phyloP scores from a whole-genome alignment of 2,888 invertebrate genomes.

The Leptinotarsa haldemani region DNA sequence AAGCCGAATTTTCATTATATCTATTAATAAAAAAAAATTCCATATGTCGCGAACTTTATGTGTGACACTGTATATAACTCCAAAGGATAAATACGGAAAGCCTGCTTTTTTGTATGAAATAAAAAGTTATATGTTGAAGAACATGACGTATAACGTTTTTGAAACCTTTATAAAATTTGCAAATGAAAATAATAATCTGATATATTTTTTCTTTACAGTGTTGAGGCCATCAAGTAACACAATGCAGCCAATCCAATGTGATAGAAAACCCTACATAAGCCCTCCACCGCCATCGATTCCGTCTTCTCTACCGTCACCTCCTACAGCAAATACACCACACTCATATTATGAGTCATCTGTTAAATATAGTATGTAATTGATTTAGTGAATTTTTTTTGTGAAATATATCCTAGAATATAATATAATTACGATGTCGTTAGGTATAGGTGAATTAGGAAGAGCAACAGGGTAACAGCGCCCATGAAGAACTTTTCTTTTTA shows the following conservation, averaged over 20 bases:
- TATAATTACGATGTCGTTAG: not conserved
- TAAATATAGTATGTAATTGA: constrained; percentile 56
- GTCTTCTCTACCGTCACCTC: constrained; percentile 66
- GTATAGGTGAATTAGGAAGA: not conserved
- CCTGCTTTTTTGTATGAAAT: too few species aligned
- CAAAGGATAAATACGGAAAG: too few species aligned
- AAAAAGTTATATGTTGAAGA: too few species aligned
- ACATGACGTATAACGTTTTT: too few species aligned
- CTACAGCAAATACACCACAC: constrained; percentile 65
- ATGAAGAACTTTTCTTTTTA: too few species aligned
- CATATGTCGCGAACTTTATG: too few species aligned
- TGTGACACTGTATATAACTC: too few species aligned
- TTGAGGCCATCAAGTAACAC: constrained; percentile 60
- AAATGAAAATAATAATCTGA: not conserved
- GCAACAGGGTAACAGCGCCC: too few species aligned
- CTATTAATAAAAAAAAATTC: too few species aligned
- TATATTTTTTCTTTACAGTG: constrained; percentile 55
- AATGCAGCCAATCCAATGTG: constrained; percentile 67
- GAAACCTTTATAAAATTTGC: too few species aligned
- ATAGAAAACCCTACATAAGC: constrained; percentile 71
- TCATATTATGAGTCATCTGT: constrained; percentile 61
- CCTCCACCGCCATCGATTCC: constrained; percentile 68
- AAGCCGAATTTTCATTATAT: too few species aligned
- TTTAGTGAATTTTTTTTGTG: not conserved
- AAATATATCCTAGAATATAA: not conserved